These are phyloP conservation scores for Saccostrea echinata DNA, from an alignment of 1,140 invertebrate genomes.

Conservation along the genomic window DNA sequence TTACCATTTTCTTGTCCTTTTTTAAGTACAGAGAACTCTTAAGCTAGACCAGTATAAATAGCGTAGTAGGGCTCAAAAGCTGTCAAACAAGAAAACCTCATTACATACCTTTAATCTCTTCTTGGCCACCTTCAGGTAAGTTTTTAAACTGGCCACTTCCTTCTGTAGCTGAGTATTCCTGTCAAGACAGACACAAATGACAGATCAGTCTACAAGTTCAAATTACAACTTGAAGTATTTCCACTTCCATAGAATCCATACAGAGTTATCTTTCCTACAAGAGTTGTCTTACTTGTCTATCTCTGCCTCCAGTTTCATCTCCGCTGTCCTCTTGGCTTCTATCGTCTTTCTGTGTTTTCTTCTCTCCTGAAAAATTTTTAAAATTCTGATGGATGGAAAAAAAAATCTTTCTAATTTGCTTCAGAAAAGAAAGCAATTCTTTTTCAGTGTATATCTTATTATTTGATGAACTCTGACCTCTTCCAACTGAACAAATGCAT, in stretches of 20 bases:
- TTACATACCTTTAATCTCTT: constrained; percentile 64
- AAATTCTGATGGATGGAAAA: not conserved
- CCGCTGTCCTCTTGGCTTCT: constrained; percentile 66
- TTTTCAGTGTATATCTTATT: too few species aligned
- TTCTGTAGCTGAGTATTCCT: constrained; percentile 71
- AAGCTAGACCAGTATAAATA: not conserved
- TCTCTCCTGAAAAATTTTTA: constrained; percentile 68
- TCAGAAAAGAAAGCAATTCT: too few species aligned
- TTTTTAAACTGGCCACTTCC: constrained; percentile 72
- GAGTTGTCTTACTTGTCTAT: constrained; percentile 68
- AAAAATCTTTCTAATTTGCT: too few species aligned
- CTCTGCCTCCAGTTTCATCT: constrained; percentile 68
- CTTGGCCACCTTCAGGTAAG: constrained; percentile 72
- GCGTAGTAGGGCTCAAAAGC: not conserved
- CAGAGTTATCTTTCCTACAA: not conserved
- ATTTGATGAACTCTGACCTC: constrained; percentile 64
- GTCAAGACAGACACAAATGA: constrained; percentile 29
- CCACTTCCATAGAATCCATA: too few species aligned
- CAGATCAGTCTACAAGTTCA: too few species aligned
- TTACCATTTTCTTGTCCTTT: too few species aligned
- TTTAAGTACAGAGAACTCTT: too few species aligned
- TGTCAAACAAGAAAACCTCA: not conserved
- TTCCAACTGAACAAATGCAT: constrained; percentile 63
- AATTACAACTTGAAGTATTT: too few species aligned
- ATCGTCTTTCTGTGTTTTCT: constrained; percentile 65